Base-by-base conservation (phyloP, 2,797 vertebrate species). In the Sardinella longiceps region DNA sequence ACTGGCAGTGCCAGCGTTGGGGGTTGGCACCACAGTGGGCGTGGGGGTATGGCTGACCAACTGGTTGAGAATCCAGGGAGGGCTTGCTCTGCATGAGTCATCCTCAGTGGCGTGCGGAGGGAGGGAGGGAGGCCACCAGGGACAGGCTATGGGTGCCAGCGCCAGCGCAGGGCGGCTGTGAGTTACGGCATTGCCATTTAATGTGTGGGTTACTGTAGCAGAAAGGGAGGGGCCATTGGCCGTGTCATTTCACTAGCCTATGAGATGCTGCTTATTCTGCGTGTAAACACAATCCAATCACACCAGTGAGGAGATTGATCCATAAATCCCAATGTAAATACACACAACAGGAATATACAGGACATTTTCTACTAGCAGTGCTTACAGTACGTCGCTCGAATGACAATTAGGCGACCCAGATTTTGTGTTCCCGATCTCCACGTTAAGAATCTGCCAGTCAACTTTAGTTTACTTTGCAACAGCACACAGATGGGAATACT, bases 231-330 rank as follows among this genome's bases (percentile, higher is more conserved):
- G 33, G 66, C 3, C 30, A 10, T 6, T 6, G 25, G 70, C 15
- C 5, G 70, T 43, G 70, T 77, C 37, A 39, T 43, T 77, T 39
- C 18, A 43, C 37, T 33, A 37, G 70, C 37, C 25, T 43, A 39
- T 77, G 20, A 20, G 70, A 77, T 39, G 70, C 33, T 39, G 70
- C 70, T 77, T 77, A 77, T 39, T 33, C 33, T 39, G 70, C 70
- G 43, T 77, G 70, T 77, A 43, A 77, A 77, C 37, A 15, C 23
- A 37, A 37, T 77, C 33, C 37, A 43, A 77, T 77, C 70, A 43
- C 15, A 23, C 33, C 70, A 43, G 70, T 43, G 4, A 2, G 14
- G 70, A n/a, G 18, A 43, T 37, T 37, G 23, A n/a, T n/a, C 37
- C 37, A 23, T 43, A 43, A 77, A 39, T 37, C 70, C 20, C 2